A percentile compares a stretch with the other conserved stretches of the same genome.
phyloP scores from a whole-genome alignment of 1,140 invertebrate genomes.

The Monochamus saltuarius region DNA sequence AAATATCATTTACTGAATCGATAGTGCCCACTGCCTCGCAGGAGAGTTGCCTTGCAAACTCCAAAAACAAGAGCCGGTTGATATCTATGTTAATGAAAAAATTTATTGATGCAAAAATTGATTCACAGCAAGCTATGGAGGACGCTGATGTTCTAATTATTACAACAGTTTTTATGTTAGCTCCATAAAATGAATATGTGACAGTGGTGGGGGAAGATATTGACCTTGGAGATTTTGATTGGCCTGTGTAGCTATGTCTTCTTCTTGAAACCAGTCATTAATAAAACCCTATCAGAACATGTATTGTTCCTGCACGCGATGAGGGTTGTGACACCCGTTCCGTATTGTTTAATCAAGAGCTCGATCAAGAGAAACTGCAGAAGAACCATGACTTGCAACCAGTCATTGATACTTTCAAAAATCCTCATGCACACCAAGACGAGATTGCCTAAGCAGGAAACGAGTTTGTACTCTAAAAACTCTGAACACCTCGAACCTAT shows the following conservation, averaged over 20 bases:
- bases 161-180: slow-evolving; percentile 1
- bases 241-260: slow-evolving; percentile 6
- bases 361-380: no score
- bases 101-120: slow-evolving; percentile 3
- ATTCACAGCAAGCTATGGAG: no score
- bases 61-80: slow-evolving; percentile 17
- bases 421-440: no score
- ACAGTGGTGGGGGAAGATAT: slow-evolving; percentile 12
- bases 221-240: slow-evolving; percentile 11
- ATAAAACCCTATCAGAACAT: slow-evolving; percentile 13
- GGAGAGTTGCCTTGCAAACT: slow-evolving; percentile 12
- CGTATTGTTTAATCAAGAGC: no score
- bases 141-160: slow-evolving; percentile 6
- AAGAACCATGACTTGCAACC: no score
- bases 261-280: slow-evolving; percentile 11
- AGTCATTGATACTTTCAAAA: no score
- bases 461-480: no score
- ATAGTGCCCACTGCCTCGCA: slow-evolving; percentile 9
- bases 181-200: slow-evolving; percentile 8
- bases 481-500: no score
- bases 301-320: slow-evolving; percentile 13
- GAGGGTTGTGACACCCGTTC: slow-evolving; percentile 6
- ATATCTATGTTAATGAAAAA: slow-evolving; percentile 14
- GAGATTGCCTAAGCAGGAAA: no score
- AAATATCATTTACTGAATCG: no score